phyloP scores from a whole-genome alignment of 2,888 invertebrate genomes.

The Heliconius erato region DNA sequence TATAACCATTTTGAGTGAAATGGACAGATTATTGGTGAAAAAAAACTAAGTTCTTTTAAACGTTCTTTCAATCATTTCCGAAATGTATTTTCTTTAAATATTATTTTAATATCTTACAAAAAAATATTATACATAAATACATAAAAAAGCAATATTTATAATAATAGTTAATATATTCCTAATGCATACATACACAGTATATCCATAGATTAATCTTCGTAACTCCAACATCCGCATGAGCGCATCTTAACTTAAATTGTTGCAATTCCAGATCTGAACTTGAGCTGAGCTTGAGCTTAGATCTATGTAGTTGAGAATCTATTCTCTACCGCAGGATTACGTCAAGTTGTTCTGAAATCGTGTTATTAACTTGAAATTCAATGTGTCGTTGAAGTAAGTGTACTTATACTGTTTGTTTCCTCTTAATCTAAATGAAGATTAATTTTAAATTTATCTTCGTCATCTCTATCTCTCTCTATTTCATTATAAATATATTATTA shows the following conservation, averaged over 20 bases:
- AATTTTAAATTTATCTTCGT: not conserved
- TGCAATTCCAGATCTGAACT: constrained; percentile 49
- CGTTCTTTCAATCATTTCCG: too few species aligned
- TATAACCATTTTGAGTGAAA: too few species aligned
- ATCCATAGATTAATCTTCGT: constrained; percentile 31
- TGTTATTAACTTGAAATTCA: constrained; percentile 17
- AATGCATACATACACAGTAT: not conserved
- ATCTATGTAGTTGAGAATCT: constrained; percentile 36
- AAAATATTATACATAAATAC: too few species aligned
- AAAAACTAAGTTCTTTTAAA: too few species aligned
- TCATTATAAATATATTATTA: not conserved
- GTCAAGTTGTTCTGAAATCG: constrained; percentile 7
- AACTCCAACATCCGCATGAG: constrained; percentile 45
- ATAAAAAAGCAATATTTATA: too few species aligned
- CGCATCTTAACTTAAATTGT: constrained; percentile 46
- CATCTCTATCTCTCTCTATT: not conserved
- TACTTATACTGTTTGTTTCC: not conserved
- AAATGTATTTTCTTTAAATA: too few species aligned
- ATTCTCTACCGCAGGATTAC: constrained; percentile 29
- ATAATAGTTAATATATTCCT: not conserved
- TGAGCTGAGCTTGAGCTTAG: constrained; percentile 30
- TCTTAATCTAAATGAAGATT: not conserved
- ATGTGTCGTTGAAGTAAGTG: not conserved
- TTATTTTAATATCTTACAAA: too few species aligned
- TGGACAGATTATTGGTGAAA: too few species aligned